Base-by-base conservation (phyloP, 2,797 vertebrate genomes). In the Argya squamiceps region DNA sequence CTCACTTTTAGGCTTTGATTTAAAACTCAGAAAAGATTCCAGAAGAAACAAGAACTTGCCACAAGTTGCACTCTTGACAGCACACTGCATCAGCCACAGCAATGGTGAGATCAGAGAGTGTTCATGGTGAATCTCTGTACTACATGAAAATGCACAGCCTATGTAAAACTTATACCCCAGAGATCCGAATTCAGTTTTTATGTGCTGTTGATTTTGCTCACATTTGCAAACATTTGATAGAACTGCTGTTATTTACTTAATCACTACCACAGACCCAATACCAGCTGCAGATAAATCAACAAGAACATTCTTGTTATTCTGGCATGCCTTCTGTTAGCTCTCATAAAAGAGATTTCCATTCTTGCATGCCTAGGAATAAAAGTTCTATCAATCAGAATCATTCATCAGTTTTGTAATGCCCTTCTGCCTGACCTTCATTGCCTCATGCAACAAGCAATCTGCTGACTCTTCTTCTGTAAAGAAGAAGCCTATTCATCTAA, bases 251-350 rank as follows among this genome's bases (percentile, higher is more conserved):
- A 81, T 84, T 84, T 84, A 71, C 46, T 81, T 87, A 84, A 83
- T 79, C 74, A 74, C 58, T 53, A 64, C 52, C 12, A 1, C 71
- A 91, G 71, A 67, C 41, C 55, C n/a, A 74, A 70, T 63, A 75
- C 59, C 43, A 90, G 67, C 79, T 81, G 70, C 53, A 86, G 71
- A 85, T 80, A 93, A 81, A 83, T 81, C 90, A 95, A 74, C 63
- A 67, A 88, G 76, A 86, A 76, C 80, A 85, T 94, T 90, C 84
- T 62, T 90, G 75, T 86, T 96, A 85, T 91, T 84, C 83, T 86
- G 60, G 39, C 81, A 53, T 63, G 71, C 52, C 49, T 92, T 83
- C 89, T 89, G 68, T 68, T 52, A 92, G 84, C 44, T 85, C 62
- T 89, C 63, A 83, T 88, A 74, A 84, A 95, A 82, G 49, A 84